Evolutionary conservation across 2,888 invertebrate species (phyloP).

Genomic region (Clistopyga incitator): DNA sequence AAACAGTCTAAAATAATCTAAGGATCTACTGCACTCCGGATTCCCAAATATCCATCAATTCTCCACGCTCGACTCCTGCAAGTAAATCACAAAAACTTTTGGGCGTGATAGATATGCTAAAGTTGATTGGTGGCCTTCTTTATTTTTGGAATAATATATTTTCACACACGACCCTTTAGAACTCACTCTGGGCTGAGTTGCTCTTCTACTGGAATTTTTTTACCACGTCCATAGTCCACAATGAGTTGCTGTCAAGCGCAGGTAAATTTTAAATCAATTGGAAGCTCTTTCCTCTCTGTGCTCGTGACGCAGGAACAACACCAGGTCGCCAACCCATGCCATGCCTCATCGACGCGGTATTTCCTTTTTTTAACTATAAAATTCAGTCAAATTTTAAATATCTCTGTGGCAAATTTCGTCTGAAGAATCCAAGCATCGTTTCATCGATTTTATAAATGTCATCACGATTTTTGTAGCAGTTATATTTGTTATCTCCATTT

Average conservation of each 20-base stretch:
- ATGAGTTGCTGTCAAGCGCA: conserved; percentile 60
- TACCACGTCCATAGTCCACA: conserved; percentile 33
- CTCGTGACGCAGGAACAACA: neutral
- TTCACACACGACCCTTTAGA: conserved; percentile 3
- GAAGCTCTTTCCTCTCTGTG: neutral
- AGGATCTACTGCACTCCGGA: too few relatives aligned
- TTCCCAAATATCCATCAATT: conserved; percentile 34
- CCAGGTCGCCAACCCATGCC: neutral
- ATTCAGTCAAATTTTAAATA: neutral
- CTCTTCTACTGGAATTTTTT: conserved; percentile 47
- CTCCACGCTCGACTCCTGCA: conserved; percentile 15
- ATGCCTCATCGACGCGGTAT: neutral
- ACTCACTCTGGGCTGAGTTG: conserved; percentile 9
- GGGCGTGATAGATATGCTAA: conserved; percentile 49
- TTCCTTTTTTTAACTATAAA: conserved; percentile 1
- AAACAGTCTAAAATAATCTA: too few relatives aligned
- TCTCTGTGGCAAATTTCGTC: neutral
- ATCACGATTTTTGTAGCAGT: neutral
- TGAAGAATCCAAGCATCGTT: too few relatives aligned
- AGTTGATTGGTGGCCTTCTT: conserved; percentile 38
- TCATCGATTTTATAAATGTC: neutral
- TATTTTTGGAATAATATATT: conserved; percentile 15
- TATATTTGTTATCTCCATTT: neutral
- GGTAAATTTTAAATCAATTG: conserved; percentile 65
- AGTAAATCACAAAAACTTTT: conserved; percentile 36